Conservation (phyloP, 2,113 vertebrate genomes). For the Eretmochelys imbricata region DNA sequence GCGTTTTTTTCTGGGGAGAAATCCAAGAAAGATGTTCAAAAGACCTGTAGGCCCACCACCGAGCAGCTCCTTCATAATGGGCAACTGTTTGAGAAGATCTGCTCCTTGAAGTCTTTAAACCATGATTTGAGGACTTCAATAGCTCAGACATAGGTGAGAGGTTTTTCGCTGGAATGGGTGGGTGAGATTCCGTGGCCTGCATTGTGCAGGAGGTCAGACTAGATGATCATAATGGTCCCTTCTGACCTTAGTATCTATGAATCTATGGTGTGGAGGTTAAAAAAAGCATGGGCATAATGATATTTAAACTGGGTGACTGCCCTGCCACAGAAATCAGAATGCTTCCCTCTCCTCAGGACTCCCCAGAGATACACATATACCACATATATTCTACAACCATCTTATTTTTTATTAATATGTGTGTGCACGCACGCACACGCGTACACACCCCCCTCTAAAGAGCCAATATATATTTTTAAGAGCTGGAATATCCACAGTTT, state of each 20-base stretch:
- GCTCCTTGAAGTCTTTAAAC: too few relatives aligned
- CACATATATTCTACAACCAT: background rate
- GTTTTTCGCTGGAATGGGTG: too few relatives aligned
- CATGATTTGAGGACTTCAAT: too few relatives aligned
- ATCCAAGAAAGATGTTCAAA: background rate
- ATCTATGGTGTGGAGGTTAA: background rate
- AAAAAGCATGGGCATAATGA: background rate
- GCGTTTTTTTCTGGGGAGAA: background rate
- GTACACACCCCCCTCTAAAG: background rate
- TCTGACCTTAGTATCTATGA: too few relatives aligned
- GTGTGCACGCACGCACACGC: background rate
- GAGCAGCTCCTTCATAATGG: background rate
- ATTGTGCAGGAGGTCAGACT: too few relatives aligned
- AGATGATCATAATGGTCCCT: too few relatives aligned
- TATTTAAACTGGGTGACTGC: background rate
- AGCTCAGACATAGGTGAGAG: too few relatives aligned
- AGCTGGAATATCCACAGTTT: conserved; percentile 9
- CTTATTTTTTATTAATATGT: background rate
- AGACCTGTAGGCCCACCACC: background rate
- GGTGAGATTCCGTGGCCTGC: too few relatives aligned
- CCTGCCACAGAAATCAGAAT: conserved; percentile 22
- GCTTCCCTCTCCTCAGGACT: background rate
- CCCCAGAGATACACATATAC: background rate
- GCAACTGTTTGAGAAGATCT: background rate
- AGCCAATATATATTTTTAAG: background rate